Percentiles rank a stretch among this genome's conserved stretches.
Evolutionary conservation across 1,140 invertebrate species (phyloP).

Genomic region (Drosophila varians): DNA sequence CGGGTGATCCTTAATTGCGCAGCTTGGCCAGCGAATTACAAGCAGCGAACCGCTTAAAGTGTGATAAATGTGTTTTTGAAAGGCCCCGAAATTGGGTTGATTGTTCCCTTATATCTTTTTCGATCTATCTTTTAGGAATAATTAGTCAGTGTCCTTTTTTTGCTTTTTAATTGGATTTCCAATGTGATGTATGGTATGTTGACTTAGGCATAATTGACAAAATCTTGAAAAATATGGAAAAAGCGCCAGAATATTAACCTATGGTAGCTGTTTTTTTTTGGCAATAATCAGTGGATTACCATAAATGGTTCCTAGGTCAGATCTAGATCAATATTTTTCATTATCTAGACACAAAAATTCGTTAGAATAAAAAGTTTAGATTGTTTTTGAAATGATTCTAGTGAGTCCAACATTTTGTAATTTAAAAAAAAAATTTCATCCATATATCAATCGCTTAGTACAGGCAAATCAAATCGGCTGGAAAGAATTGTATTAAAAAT

Average conservation of each 20-base stretch:
- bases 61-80: conserved; percentile 80
- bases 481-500: conserved; percentile 64
- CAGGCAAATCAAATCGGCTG: conserved; percentile 57
- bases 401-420: conserved; percentile 17
- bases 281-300: too few relatives aligned
- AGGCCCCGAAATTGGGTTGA: conserved; percentile 22
- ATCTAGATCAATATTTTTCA: too few relatives aligned
- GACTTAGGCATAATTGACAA: conserved; percentile 27
- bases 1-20: conserved; percentile 75
- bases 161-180: conserved; percentile 55
- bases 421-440: background rate
- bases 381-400: too few relatives aligned
- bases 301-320: too few relatives aligned
- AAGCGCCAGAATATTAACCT: too few relatives aligned
- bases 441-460: conserved; percentile 26
- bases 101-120: conserved; percentile 7
- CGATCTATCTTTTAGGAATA: conserved; percentile 32
- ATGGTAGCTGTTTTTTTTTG: too few relatives aligned
- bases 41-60: conserved; percentile 67
- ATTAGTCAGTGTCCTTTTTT: conserved; percentile 70
- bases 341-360: too few relatives aligned
- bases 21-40: conserved; percentile 72
- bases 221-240: conserved; percentile 4
- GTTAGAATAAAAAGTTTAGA: too few relatives aligned
- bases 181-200: conserved; percentile 35